A percentile compares a stretch with the other conserved stretches of the same genome.
phyloP scores from a whole-genome alignment of 2,797 vertebrate genomes.

The Ataeniobius toweri region DNA sequence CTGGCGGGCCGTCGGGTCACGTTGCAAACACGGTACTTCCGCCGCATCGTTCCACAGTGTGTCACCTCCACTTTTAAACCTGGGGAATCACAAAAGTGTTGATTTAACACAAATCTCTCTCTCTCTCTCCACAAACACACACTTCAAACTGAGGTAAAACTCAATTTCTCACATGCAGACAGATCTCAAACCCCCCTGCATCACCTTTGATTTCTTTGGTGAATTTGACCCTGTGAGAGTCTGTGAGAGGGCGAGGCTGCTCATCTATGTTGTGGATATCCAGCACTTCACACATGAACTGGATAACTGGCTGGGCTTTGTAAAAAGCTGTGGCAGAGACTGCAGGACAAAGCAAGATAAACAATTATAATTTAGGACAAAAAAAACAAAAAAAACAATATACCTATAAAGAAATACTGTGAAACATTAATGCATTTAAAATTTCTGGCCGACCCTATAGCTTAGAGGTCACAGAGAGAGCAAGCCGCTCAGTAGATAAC shows the following conservation, averaged over 20 bases:
- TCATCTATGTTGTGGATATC: slow-evolving; percentile 99
- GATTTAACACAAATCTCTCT: neutral
- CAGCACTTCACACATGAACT: slow-evolving; percentile 99
- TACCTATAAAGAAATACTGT: neutral
- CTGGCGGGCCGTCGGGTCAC: slow-evolving; percentile 97
- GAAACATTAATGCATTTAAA: neutral
- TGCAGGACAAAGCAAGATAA: slow-evolving; percentile 61
- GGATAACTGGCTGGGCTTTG: slow-evolving; percentile 99
- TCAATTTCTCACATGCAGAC: neutral
- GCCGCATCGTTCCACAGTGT: slow-evolving; percentile 98
- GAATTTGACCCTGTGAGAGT: slow-evolving; percentile 99
- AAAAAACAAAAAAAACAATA: neutral
- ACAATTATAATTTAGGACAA: neutral
- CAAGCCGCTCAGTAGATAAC: neutral
- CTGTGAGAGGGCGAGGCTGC: slow-evolving; percentile 96
- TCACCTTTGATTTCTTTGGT: slow-evolving; percentile 99
- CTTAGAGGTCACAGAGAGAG: neutral
- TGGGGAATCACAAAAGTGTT: slow-evolving; percentile 62
- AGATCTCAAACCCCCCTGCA: neutral
- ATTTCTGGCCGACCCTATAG: neutral
- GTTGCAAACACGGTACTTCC: slow-evolving; percentile 98
- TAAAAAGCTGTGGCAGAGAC: slow-evolving; percentile 99
- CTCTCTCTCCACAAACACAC: neutral
- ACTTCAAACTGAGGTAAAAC: slow-evolving; percentile 2
- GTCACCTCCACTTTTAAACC: slow-evolving; percentile 99